A percentile compares a stretch with the other conserved stretches of the same genome.
These are phyloP conservation scores for Alethe castanea DNA, from an alignment of 2,113 vertebrate genomes.

Conservation along the genomic window DNA sequence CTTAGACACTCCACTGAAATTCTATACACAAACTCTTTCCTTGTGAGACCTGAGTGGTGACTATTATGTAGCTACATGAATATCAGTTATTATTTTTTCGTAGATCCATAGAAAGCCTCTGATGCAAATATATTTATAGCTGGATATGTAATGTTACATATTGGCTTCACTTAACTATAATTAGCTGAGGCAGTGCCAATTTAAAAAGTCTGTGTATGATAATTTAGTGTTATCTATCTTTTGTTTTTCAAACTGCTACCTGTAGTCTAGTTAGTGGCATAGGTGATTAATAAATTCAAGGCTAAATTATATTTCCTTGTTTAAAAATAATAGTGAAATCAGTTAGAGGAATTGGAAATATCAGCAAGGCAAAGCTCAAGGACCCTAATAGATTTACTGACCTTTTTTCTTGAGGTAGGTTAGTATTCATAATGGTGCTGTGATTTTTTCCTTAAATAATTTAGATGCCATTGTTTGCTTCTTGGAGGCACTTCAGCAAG, in stretches of 20 bases:
- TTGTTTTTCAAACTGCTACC: not conserved
- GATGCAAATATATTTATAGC: not conserved
- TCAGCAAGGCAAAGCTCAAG: constrained; percentile 20
- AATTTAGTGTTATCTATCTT: not conserved
- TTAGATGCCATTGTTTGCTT: constrained; percentile 10
- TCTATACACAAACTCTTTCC: not conserved
- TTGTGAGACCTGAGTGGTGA: not conserved
- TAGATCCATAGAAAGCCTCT: not conserved
- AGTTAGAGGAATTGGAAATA: constrained; percentile 17
- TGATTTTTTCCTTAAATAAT: constrained; percentile 43
- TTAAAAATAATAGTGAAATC: not conserved
- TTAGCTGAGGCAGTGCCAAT: not conserved
- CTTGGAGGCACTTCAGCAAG: constrained; percentile 8
- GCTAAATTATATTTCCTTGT: not conserved
- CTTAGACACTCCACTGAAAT: not conserved
- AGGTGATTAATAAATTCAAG: not conserved
- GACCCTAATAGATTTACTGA: constrained; percentile 12
- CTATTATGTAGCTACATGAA: not conserved
- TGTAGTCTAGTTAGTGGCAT: not conserved
- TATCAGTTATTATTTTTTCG: not conserved
- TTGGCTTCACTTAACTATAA: not conserved
- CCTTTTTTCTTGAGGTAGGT: constrained; percentile 12
- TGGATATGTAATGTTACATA: not conserved
- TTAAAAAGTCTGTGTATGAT: not conserved
- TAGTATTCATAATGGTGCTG: not conserved